phyloP scores from a whole-genome alignment of 2,113 vertebrate genomes.

The Tragelaphus scriptus region DNA sequence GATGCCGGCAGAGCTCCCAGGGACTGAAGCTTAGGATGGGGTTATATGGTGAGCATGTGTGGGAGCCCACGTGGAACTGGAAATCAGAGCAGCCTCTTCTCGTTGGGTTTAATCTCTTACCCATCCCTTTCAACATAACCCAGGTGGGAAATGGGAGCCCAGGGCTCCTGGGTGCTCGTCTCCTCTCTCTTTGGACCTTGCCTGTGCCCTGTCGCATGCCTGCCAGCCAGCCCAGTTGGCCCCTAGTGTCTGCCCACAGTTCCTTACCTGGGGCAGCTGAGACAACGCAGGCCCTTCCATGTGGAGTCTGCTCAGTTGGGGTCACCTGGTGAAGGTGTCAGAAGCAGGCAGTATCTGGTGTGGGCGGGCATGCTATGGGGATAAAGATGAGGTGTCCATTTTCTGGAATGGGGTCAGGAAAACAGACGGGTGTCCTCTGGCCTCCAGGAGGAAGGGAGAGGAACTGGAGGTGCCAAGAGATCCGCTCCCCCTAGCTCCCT shows the following conservation, averaged over 20 bases:
- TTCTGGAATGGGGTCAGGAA: constrained; percentile 3
- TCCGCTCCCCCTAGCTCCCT: not conserved
- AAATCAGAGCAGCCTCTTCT: not conserved
- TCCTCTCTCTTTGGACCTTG: not conserved
- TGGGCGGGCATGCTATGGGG: not conserved
- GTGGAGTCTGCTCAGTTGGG: not conserved
- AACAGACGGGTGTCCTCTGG: not conserved
- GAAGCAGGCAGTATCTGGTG: not conserved
- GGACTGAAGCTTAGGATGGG: not conserved
- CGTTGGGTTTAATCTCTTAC: not conserved
- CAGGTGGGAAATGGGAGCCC: not conserved
- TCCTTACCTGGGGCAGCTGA: not conserved
- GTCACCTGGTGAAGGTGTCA: not conserved
- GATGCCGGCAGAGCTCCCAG: not conserved
- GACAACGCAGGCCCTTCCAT: not conserved
- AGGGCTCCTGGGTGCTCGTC: not conserved
- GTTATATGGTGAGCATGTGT: not conserved
- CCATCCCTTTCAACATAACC: not conserved
- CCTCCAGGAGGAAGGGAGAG: not conserved
- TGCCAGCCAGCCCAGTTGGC: not conserved
- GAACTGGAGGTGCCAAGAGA: not conserved
- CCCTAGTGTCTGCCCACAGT: not conserved
- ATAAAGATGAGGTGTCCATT: not conserved
- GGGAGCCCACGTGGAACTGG: not conserved
- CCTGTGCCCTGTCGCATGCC: not conserved